Conservation (phyloP, 2,797 vertebrate species). For the Cryptoblepharus egeriae region DNA sequence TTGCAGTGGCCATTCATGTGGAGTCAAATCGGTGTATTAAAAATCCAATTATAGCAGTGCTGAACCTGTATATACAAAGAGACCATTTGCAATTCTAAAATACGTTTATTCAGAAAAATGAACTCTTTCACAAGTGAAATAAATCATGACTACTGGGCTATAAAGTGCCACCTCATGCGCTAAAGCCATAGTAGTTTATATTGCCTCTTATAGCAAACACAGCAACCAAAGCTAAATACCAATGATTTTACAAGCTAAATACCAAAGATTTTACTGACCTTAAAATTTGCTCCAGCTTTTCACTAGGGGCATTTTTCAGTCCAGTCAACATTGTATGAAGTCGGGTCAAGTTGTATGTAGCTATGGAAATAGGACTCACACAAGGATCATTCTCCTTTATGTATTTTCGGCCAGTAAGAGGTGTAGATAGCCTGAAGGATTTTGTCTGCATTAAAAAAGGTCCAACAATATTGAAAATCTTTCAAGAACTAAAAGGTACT, state of each 20-base stretch:
- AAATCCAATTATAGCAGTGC: no score
- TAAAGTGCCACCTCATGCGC: neutral
- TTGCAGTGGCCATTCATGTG: no score
- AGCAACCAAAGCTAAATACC: neutral
- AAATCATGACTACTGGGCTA: neutral
- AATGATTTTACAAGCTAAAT: no score
- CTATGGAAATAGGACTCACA: slow-evolving; percentile 82
- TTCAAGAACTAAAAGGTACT: neutral
- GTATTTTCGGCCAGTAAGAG: slow-evolving; percentile 86
- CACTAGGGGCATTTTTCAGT: slow-evolving; percentile 83
- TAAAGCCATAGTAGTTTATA: neutral
- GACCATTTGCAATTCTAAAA: neutral
- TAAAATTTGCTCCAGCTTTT: slow-evolving; percentile 79
- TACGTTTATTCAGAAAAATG: neutral
- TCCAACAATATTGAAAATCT: neutral
- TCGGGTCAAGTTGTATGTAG: slow-evolving; percentile 82
- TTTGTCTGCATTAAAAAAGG: slow-evolving; percentile 76
- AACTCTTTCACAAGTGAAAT: neutral
- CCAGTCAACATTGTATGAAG: slow-evolving; percentile 90
- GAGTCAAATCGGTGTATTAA: no score
- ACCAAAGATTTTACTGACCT: slow-evolving; percentile 73
- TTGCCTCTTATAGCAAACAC: neutral
- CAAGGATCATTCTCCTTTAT: slow-evolving; percentile 79
- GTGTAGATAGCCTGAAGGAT: slow-evolving; percentile 79
- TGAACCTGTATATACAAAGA: neutral